Evolutionary conservation across 2,888 invertebrate genomes (phyloP).

Genomic region (Argyra leucocephala): DNA sequence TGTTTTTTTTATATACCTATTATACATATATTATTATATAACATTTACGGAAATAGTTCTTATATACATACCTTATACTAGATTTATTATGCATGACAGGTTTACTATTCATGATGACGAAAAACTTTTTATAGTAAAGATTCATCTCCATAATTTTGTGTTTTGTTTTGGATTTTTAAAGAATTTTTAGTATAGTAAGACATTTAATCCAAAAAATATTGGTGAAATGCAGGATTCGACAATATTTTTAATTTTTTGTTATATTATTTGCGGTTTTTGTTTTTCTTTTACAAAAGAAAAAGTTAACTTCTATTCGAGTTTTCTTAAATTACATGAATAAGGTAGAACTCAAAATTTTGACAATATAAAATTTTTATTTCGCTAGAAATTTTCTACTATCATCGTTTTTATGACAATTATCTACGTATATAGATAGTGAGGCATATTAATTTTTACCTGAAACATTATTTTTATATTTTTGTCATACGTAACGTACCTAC

Average conservation of each 20-base stretch:
- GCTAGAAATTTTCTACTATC: too few species aligned
- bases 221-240: neutral
- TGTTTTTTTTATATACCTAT: neutral
- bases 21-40: neutral
- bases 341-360: too few species aligned
- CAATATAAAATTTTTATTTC: too few species aligned
- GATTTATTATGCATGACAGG: constrained; percentile 6
- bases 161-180: neutral
- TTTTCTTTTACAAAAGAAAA: too few species aligned
- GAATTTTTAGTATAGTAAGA: neutral
- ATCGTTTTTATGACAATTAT: too few species aligned
- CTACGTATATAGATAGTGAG: too few species aligned
- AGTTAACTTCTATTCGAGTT: too few species aligned
- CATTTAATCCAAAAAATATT: neutral
- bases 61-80: neutral
- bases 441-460: too few species aligned
- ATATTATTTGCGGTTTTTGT: too few species aligned
- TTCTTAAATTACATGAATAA: too few species aligned
- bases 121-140: neutral
- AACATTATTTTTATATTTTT: too few species aligned
- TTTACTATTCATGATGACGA: neutral
- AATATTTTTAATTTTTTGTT: neutral
- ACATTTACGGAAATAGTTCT: neutral
- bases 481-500: too few species aligned
- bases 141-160: neutral